Conservation (phyloP, 2,113 vertebrate genomes). For the Megatriorchis doriae region DNA sequence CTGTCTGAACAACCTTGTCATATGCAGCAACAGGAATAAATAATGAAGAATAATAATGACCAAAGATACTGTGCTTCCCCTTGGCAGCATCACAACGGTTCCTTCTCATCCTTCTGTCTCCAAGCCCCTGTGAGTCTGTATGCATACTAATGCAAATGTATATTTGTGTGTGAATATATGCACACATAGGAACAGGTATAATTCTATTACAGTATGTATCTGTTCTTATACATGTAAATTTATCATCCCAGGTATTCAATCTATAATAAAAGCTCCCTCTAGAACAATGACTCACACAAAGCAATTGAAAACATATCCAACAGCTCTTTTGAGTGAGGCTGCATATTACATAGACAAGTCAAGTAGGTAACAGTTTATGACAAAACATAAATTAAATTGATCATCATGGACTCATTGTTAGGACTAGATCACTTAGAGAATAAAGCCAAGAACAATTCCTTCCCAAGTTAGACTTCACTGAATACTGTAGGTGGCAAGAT, state of each 20-base stretch:
- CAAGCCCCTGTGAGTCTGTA: neutral
- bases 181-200: neutral
- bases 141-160: neutral
- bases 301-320: conserved; percentile 44
- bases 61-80: neutral
- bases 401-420: conserved; percentile 52
- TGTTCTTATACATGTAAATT: neutral
- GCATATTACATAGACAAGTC: conserved; percentile 28
- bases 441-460: conserved; percentile 28
- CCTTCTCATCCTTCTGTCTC: neutral
- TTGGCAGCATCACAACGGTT: neutral
- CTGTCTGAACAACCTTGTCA: neutral
- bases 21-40: neutral
- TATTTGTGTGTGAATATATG: neutral
- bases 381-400: conserved; percentile 59
- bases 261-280: conserved; percentile 38
- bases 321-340: conserved; percentile 33
- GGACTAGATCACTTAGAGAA: conserved; percentile 39
- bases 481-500: neutral
- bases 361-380: conserved; percentile 48
- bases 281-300: conserved; percentile 54
- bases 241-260: neutral
- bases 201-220: neutral
- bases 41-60: neutral
- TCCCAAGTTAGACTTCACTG: neutral